Conservation (phyloP, 2,888 invertebrate genomes). For the Barypeithes pellucidus region DNA sequence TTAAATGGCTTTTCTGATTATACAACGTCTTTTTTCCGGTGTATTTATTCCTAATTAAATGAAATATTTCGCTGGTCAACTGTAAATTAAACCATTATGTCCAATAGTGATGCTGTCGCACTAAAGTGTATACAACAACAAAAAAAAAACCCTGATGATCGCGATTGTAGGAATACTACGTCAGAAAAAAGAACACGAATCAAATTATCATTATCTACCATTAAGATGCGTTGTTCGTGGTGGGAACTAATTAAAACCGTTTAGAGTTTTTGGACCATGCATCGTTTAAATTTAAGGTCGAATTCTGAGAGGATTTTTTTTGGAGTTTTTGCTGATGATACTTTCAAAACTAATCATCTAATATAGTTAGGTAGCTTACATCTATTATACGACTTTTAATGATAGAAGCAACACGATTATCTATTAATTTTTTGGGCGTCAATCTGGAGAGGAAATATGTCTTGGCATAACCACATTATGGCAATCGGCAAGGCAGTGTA, state of each 20-base stretch:
- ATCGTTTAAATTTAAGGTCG: background rate
- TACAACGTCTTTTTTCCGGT: background rate
- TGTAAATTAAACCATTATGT: constrained; percentile 30
- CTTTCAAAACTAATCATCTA: background rate
- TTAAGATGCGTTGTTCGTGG: constrained; percentile 19
- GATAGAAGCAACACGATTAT: too few relatives aligned
- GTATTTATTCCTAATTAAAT: constrained; percentile 15
- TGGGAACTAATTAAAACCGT: constrained; percentile 24
- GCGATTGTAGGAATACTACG: constrained; percentile 15
- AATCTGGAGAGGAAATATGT: too few relatives aligned
- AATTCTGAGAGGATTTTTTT: background rate
- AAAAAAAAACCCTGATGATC: constrained; percentile 19
- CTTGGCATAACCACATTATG: too few relatives aligned
- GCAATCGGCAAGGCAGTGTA: too few relatives aligned
- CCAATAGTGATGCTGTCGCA: constrained; percentile 21
- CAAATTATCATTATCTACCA: constrained; percentile 24
- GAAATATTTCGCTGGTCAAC: constrained; percentile 25
- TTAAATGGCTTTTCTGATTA: too few relatives aligned
- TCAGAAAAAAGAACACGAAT: constrained; percentile 22
- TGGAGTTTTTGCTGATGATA: background rate
- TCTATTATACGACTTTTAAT: too few relatives aligned
- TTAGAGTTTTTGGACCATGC: background rate
- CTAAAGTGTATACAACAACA: constrained; percentile 1
- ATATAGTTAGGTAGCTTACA: too few relatives aligned
- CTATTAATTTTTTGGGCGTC: too few relatives aligned